Evolutionary conservation across 1,140 invertebrate species (phyloP), one percentile per base, ranked within the genome.

Genomic region (Lepidurus arcticus): DNA sequence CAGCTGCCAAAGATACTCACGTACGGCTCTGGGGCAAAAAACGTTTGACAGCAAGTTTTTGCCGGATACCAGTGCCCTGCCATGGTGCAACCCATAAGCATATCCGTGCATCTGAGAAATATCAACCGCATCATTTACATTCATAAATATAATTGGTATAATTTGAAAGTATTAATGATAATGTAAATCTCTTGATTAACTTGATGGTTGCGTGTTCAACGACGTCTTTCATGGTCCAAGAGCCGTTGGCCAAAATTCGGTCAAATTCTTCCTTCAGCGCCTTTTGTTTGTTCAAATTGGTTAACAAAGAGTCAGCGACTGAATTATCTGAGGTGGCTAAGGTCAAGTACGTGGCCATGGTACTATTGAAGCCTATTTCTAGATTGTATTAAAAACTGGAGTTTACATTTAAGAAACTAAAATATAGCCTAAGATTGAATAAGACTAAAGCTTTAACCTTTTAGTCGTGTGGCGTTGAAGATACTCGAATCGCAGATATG

Each of bases 351-450:
- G 65, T 74, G 13, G 42, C 78, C 78, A 78, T 78, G 5, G 78
- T 78, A 16, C 75, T 44, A 26, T 78, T 78, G 42, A 78, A 78
- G 0, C 78, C 78, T 16, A 78, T 47, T 6, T 44, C 78, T 78
- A 24, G 45, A 47, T 47, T 47, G 1, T 47, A 11, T 9, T 47
- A 1, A 47, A 47, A 11, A 47, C 3, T 47, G 45, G 3, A 47
- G 45, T 47, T 45, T 47, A 16, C 1, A 26, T 26, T 26, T 26
- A 26, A 26, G 2, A 26, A 26, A 26, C 26, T 26, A 26, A 26
- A 26, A 0, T 26, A 0, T 26, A 2, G 26, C 26, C 26, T 2
- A 26, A 26, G 26, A 26, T 26, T 26, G 1, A 26, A 26, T 26
- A 26, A 26, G 26, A 0, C 26, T 26, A 2, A 1, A 2, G 1